These are phyloP conservation scores for Drosophila cyrtoloma DNA, from an alignment of 2,888 invertebrate species.

Conservation along the genomic window DNA sequence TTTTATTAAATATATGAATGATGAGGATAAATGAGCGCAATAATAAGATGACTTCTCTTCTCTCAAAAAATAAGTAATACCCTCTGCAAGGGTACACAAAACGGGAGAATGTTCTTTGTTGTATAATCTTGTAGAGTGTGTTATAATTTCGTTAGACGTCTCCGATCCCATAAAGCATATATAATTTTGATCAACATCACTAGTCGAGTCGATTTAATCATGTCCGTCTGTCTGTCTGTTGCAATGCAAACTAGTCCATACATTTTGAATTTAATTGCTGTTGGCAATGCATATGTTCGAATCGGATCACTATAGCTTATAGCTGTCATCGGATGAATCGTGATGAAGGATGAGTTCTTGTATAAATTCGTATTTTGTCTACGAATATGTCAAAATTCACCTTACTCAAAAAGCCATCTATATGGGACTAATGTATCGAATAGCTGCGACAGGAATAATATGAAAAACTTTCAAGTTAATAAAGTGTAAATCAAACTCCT, in stretches of 20 bases:
- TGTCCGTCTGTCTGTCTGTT: neutral
- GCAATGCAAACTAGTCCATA: neutral
- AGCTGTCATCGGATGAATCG: neutral
- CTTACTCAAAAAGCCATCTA: neutral
- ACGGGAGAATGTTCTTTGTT: neutral
- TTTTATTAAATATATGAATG: too few species aligned
- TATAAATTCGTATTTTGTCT: neutral
- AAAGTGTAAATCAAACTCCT: neutral
- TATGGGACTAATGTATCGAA: neutral
- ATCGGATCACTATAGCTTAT: neutral
- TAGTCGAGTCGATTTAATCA: neutral
- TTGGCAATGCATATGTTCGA: too few species aligned
- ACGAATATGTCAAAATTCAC: fast-evolving
- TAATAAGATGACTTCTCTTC: too few species aligned
- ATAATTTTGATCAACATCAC: neutral
- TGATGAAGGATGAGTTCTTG: neutral
- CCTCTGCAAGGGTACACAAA: neutral
- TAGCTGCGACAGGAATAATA: neutral
- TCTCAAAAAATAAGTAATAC: neutral
- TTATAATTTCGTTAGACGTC: neutral
- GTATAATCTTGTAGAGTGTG: neutral
- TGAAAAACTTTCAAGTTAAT: neutral
- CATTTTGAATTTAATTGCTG: neutral
- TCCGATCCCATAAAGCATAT: neutral
- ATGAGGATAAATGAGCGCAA: too few species aligned